phyloP scores from a whole-genome alignment of 2,888 invertebrate species.

The Epiblema foenella region DNA sequence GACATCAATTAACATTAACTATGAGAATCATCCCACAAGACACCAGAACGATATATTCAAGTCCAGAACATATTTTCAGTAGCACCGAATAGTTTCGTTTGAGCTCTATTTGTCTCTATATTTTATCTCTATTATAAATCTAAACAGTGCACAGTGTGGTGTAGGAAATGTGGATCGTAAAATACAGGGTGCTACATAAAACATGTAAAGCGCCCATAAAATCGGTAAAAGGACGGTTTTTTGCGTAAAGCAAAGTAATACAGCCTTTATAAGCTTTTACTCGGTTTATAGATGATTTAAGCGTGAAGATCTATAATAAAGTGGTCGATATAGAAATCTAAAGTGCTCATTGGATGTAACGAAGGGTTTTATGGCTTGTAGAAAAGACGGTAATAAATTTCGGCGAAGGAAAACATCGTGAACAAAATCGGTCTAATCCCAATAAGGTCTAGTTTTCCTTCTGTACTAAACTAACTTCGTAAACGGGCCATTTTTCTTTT shows the following conservation, averaged over 20 bases:
- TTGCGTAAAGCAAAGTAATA: conserved; percentile 41
- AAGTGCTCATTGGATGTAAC: conserved; percentile 9
- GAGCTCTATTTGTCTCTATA: conserved; percentile 27
- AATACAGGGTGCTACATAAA: conserved; percentile 44
- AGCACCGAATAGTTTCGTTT: neutral
- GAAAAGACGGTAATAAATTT: neutral
- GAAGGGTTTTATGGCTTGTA: neutral
- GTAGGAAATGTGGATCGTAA: conserved; percentile 31
- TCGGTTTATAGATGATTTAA: conserved; percentile 32
- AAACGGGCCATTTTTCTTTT: no score
- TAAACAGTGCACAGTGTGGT: conserved; percentile 31
- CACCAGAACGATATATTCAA: neutral
- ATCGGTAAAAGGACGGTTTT: conserved; percentile 37
- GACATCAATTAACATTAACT: no score
- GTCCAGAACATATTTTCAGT: neutral
- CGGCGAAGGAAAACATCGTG: no score
- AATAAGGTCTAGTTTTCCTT: no score
- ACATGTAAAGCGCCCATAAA: conserved; percentile 43
- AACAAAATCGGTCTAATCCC: no score
- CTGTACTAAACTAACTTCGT: no score
- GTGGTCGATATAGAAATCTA: neutral
- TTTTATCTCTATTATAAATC: conserved; percentile 37
- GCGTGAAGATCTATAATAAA: conserved; percentile 2
- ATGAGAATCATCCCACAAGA: no score
- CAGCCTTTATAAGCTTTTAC: conserved; percentile 40